These are phyloP conservation scores for Amblyornis subalaris DNA, from an alignment of 2,113 vertebrate species.

Conservation along the genomic window DNA sequence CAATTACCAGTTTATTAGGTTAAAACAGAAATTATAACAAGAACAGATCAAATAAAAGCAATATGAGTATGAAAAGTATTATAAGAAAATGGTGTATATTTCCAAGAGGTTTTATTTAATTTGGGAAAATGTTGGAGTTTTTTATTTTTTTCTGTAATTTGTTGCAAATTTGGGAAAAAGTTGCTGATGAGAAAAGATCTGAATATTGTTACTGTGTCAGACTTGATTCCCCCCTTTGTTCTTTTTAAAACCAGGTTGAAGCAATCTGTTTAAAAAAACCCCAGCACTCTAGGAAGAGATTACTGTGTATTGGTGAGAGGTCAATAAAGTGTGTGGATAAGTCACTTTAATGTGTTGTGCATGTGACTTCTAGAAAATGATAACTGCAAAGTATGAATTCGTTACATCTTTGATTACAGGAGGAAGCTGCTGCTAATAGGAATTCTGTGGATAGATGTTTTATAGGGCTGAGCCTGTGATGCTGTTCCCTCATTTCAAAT, in stretches of 20 bases:
- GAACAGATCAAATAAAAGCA: not conserved
- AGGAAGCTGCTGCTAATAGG: not conserved
- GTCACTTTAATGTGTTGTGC: not conserved
- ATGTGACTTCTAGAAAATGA: not conserved
- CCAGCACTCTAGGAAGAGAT: not conserved
- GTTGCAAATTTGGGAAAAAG: not conserved
- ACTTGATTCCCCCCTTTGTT: not conserved
- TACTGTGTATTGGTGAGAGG: not conserved
- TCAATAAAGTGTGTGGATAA: not conserved
- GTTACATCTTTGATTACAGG: not conserved
- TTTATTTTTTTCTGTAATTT: not conserved
- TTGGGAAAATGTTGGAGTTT: not conserved
- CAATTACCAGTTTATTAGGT: not conserved
- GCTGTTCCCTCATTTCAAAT: not conserved
- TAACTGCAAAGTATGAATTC: not conserved
- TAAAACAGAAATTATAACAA: not conserved
- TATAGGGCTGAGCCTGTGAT: not conserved
- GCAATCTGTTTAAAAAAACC: not conserved
- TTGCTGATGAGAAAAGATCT: not conserved
- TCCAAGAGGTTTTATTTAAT: not conserved
- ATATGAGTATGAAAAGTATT: not conserved
- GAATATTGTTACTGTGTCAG: not conserved
- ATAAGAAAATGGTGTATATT: not conserved
- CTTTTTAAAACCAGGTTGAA: not conserved
- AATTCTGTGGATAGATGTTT: not conserved